These are phyloP conservation scores for Macrostomum cliftonense DNA, from an alignment of 2,888 invertebrate genomes.

Conservation along the genomic window DNA sequence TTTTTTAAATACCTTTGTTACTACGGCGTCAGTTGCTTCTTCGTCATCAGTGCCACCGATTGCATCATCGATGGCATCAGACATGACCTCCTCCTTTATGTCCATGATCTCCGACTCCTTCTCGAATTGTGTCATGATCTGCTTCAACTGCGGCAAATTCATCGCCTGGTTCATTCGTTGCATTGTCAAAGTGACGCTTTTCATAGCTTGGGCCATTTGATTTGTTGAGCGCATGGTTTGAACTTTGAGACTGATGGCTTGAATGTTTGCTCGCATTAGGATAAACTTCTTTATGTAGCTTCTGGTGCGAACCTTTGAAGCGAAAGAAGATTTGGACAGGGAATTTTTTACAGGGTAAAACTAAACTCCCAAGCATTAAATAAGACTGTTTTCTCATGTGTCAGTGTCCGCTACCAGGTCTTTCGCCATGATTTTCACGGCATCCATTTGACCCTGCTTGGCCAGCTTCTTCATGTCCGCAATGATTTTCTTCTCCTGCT, in stretches of 20 bases:
- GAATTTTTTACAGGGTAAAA: too few relatives aligned
- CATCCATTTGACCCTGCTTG: conserved; percentile 97
- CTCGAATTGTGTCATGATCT: conserved; percentile 81
- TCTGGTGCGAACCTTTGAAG: conserved; percentile 74
- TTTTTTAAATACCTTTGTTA: not conserved
- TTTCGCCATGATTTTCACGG: conserved; percentile 98
- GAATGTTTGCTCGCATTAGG: conserved; percentile 96
- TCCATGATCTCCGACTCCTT: conserved; percentile 99
- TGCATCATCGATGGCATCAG: conserved; percentile 96
- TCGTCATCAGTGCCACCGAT: conserved; percentile 96
- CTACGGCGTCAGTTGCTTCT: conserved; percentile 49
- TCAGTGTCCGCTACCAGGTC: too few relatives aligned
- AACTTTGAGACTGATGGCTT: conserved; percentile 69
- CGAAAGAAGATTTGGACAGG: too few relatives aligned
- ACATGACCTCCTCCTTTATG: conserved; percentile 99
- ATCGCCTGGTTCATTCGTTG: conserved; percentile 79
- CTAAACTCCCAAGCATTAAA: too few relatives aligned
- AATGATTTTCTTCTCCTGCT: conserved; percentile 94
- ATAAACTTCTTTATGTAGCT: conserved; percentile 90
- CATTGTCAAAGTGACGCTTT: conserved; percentile 94
- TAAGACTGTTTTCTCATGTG: too few relatives aligned
- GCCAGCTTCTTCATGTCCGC: conserved; percentile 94
- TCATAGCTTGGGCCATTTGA: conserved; percentile 98
- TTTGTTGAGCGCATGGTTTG: conserved; percentile 92
- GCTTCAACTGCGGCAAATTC: conserved; percentile 94